Conservation (phyloP, 2,797 vertebrate genomes). For the Xyrichtys novacula region DNA sequence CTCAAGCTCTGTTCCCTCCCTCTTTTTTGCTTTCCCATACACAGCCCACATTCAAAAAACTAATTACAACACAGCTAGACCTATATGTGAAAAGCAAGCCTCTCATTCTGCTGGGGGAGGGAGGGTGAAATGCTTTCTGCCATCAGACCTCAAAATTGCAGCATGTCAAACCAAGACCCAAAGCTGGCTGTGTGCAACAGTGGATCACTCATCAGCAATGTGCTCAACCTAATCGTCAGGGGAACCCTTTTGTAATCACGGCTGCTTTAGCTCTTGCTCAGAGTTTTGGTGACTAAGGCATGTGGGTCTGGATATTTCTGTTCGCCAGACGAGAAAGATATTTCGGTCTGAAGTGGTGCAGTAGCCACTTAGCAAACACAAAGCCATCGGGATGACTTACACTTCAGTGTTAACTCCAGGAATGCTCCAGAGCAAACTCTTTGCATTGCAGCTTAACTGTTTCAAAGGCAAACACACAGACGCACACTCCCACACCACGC, state of each 20-base stretch:
- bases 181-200: slow-evolving; percentile 60
- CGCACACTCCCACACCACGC: slow-evolving; percentile 32
- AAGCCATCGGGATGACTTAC: slow-evolving; percentile 55
- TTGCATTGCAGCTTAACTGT: slow-evolving; percentile 43
- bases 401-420: slow-evolving; percentile 59
- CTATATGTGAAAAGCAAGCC: slow-evolving; percentile 78
- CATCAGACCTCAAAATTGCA: slow-evolving; percentile 86
- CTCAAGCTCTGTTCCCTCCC: slow-evolving; percentile 53
- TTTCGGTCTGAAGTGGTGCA: slow-evolving; percentile 54
- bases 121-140: slow-evolving; percentile 78
- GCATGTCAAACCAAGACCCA: slow-evolving; percentile 64
- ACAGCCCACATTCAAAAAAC: slow-evolving; percentile 53
- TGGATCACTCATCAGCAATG: slow-evolving; percentile 64
- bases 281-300: slow-evolving; percentile 65
- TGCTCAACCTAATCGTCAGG: slow-evolving; percentile 58
- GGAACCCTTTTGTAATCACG: slow-evolving; percentile 71
- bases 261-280: slow-evolving; percentile 59
- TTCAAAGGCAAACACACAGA: slow-evolving; percentile 59
- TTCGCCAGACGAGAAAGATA: slow-evolving; percentile 55
- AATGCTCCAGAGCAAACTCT: slow-evolving; percentile 63
- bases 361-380: slow-evolving; percentile 63
- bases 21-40: slow-evolving; percentile 68
- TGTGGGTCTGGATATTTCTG: slow-evolving; percentile 60
- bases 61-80: slow-evolving; percentile 84
- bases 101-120: slow-evolving; percentile 80